Percentiles rank a stretch among this genome's conserved stretches.
Evolutionary conservation across 2,113 vertebrate genomes (phyloP).

Genomic region (Girardinichthys multiradiatus): DNA sequence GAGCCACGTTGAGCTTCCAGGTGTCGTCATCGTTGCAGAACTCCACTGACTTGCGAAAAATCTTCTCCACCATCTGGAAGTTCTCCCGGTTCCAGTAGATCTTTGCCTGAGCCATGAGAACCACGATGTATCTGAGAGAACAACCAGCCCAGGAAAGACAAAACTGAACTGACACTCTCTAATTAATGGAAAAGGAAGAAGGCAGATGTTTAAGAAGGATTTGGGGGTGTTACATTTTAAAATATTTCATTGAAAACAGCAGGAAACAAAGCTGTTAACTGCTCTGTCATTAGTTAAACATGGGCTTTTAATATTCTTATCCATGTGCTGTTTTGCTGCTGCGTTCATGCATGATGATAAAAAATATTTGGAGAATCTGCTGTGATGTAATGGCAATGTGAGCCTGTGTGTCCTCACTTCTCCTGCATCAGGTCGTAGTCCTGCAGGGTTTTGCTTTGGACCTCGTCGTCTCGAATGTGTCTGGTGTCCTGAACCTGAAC

Average conservation of each 20-base stretch:
- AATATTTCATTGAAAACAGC: too few relatives aligned
- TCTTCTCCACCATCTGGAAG: conserved; percentile 94
- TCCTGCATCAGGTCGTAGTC: conserved; percentile 91
- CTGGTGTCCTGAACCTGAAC: conserved; percentile 86
- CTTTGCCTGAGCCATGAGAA: conserved; percentile 95
- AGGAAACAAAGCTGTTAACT: too few relatives aligned
- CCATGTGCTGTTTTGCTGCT: too few relatives aligned
- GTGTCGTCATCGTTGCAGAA: conserved; percentile 92
- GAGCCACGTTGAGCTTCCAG: conserved; percentile 96
- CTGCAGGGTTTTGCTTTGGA: conserved; percentile 83
- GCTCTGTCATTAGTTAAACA: too few relatives aligned
- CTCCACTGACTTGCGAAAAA: conserved; percentile 93
- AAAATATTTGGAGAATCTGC: too few relatives aligned
- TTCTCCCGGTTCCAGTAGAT: conserved; percentile 98
- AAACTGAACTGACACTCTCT: too few relatives aligned
- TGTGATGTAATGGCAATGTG: not conserved
- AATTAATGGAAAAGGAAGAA: not conserved
- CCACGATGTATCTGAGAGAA: conserved; percentile 82
- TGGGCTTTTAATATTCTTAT: too few relatives aligned
- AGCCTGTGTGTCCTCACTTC: conserved; percentile 76
- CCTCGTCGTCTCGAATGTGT: conserved; percentile 86
- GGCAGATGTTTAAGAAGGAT: too few relatives aligned
- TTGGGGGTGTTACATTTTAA: too few relatives aligned
- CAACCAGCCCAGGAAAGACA: too few relatives aligned
- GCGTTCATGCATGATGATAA: too few relatives aligned